phyloP scores from a whole-genome alignment of 2,888 invertebrate genomes.

The Halictus quadricinctus region DNA sequence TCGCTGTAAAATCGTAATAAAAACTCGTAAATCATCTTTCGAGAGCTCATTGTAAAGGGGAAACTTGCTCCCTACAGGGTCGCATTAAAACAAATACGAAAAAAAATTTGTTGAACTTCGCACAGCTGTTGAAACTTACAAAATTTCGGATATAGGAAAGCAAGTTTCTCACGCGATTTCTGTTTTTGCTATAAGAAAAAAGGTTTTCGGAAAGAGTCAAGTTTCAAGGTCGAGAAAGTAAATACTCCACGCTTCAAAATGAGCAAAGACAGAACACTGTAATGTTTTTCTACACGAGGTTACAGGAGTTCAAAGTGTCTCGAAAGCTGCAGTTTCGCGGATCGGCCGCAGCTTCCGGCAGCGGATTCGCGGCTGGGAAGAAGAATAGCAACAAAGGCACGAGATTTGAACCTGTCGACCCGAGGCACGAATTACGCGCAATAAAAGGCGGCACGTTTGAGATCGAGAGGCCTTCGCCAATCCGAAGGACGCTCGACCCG shows the following conservation, averaged over 20 bases:
- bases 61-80: too few species aligned
- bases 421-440: background rate
- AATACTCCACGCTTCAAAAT: background rate
- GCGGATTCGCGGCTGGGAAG: background rate
- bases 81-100: too few species aligned
- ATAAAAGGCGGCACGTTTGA: background rate
- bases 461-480: background rate
- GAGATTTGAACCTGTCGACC: background rate
- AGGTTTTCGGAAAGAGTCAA: too few species aligned
- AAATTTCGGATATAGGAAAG: too few species aligned
- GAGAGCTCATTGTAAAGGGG: too few species aligned
- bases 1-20: background rate
- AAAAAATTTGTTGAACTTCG: too few species aligned
- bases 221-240: too few species aligned
- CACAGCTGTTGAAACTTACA: too few species aligned
- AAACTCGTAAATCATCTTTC: background rate
- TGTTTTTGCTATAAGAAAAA: too few species aligned
- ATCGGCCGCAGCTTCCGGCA: background rate
- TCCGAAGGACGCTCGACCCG: conserved; percentile 1
- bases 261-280: background rate
- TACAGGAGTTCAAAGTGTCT: background rate
- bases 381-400: background rate
- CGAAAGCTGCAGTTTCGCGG: background rate
- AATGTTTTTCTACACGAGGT: background rate
- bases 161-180: too few species aligned